phyloP scores from a whole-genome alignment of 2,888 invertebrate genomes.

The Mesochorus sp. region DNA sequence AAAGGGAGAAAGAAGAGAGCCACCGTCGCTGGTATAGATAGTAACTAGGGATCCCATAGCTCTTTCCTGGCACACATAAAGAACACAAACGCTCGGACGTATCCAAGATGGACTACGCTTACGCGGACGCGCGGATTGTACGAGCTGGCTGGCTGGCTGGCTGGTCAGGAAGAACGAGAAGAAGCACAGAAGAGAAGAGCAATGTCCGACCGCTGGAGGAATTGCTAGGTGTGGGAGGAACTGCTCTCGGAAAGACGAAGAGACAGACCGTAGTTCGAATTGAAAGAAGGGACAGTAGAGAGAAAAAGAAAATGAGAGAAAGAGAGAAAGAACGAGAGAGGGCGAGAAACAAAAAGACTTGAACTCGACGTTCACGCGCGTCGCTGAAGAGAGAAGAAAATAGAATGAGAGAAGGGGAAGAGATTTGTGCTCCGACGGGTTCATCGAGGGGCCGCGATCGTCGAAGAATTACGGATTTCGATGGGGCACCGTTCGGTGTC shows the following conservation, averaged over 20 bases:
- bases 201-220: conserved; percentile 46
- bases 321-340: conserved; percentile 40
- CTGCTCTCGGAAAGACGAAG: conserved; percentile 32
- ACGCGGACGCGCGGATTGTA: conserved; percentile 74
- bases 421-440: conserved; percentile 72
- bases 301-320: conserved; percentile 15
- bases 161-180: conserved; percentile 32
- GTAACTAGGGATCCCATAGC: conserved; percentile 74
- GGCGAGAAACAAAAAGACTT: conserved; percentile 50
- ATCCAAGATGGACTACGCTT: conserved; percentile 78
- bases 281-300: conserved; percentile 46
- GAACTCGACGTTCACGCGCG: conserved; percentile 38
- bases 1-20: conserved; percentile 58
- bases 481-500: conserved; percentile 64
- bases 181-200: conserved; percentile 48
- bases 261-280: conserved; percentile 47
- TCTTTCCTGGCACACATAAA: conserved; percentile 75
- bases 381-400: conserved; percentile 52
- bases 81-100: conserved; percentile 76
- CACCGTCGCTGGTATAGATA: conserved; percentile 71
- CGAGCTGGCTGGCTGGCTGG: conserved; percentile 51
- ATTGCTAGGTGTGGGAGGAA: conserved; percentile 55
- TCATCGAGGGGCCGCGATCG: conserved; percentile 71
- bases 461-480: conserved; percentile 73
- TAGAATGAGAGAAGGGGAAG: conserved; percentile 48